Conservation (phyloP, 37 sponge, comb jelly and placozoan genomes). For the Cladorhizidae sp. region DNA sequence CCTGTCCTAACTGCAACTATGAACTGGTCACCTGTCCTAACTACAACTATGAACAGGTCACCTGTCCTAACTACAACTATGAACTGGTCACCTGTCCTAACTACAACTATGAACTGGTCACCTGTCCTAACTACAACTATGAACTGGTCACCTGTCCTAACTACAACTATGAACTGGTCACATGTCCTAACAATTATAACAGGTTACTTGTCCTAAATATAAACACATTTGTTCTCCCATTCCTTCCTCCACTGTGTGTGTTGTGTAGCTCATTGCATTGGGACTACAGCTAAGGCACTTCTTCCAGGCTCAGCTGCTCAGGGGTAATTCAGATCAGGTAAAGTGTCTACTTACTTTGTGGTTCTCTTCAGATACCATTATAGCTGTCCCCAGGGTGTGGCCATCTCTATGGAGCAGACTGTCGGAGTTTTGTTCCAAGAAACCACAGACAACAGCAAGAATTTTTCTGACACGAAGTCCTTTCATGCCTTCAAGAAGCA, state of each 20-base stretch:
- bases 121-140: no score
- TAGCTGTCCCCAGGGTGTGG: background rate
- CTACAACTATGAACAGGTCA: no score
- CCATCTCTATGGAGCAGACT: no score
- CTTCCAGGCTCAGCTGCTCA: background rate
- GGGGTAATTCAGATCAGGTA: background rate
- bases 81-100: no score
- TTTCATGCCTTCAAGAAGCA: slow-evolving; percentile 84
- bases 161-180: no score
- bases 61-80: no score
- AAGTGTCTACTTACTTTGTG: background rate
- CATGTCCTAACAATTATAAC: no score
- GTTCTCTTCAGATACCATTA: background rate
- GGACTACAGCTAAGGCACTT: slow-evolving; percentile 16
- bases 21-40: no score
- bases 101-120: no score
- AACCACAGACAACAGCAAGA: slow-evolving; percentile 59
- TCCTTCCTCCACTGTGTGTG: background rate
- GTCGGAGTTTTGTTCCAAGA: slow-evolving; percentile 61
- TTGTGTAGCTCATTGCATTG: background rate
- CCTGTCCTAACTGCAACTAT: no score
- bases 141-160: no score
- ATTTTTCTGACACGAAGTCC: slow-evolving; percentile 61
- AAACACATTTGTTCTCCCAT: background rate
- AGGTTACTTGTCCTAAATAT: no score